A percentile compares a stretch with the other conserved stretches of the same genome.
These are phyloP conservation scores for Listronotus oregonensis DNA, from an alignment of 1,140 invertebrate genomes.

Conservation along the genomic window DNA sequence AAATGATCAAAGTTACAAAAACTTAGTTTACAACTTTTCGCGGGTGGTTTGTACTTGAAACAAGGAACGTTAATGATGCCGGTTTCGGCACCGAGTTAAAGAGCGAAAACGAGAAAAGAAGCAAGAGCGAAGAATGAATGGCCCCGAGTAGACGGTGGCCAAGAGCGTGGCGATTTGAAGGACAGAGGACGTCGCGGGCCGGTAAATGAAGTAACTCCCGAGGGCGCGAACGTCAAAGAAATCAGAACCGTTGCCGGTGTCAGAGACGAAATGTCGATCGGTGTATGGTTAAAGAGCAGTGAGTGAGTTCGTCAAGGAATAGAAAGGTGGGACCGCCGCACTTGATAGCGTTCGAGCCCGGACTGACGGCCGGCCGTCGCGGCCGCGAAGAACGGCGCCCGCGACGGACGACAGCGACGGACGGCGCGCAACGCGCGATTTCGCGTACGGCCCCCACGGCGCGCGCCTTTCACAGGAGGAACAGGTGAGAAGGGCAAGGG, in stretches of 20 bases:
- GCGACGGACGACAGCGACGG: constrained; percentile 19
- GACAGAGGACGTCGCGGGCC: constrained; percentile 29
- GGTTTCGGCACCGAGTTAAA: constrained; percentile 4
- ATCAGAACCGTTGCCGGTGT: constrained; percentile 10
- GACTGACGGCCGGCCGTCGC: constrained; percentile 46
- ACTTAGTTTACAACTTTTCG: constrained; percentile 35
- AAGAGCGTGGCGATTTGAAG: constrained; percentile 34
- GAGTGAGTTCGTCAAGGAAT: constrained; percentile 49
- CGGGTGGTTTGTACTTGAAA: constrained; percentile 34
- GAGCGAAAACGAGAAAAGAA: constrained; percentile 22
- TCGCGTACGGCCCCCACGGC: constrained; percentile 12
- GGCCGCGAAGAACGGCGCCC: constrained; percentile 29
- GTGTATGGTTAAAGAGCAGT: constrained; percentile 34
- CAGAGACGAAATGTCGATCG: constrained; percentile 18
- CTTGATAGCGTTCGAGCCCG: constrained; percentile 55
- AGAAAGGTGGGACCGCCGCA: constrained; percentile 53
- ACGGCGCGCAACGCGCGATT: constrained; percentile 22
- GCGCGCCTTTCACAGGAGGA: constrained; percentile 23
- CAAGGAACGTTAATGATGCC: constrained; percentile 17
- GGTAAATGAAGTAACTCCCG: constrained; percentile 8
- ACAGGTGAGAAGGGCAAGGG: constrained; percentile 12
- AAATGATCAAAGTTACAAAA: constrained; percentile 31
- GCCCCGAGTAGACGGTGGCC: neutral
- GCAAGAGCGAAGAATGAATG: constrained; percentile 19
- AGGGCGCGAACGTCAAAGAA: constrained; percentile 14